Evolutionary conservation across 2,888 invertebrate genomes (phyloP), one percentile per base, ranked within the genome.

Genomic region (Monopis laevigella): DNA sequence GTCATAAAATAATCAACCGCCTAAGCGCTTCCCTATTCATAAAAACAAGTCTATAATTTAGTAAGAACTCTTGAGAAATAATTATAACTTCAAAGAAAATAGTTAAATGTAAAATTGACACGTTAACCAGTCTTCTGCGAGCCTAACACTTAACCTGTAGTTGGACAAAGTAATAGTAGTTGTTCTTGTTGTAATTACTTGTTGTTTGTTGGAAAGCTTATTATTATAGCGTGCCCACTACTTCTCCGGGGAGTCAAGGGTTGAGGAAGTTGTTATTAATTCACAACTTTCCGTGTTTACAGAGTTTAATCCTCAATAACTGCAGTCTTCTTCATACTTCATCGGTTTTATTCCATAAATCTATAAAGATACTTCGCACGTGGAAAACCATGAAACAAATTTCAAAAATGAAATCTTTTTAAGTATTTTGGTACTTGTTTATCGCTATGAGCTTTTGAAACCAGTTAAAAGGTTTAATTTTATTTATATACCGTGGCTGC

Each of bases 121-220:
- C n/a, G n/a, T n/a, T n/a, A 24, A 32, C 34, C 6, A 32, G 5
- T 13, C 34, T 32, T 17, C 11, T 12, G 29, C 29, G 29, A 21
- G 4, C 27, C 28, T 53, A 57, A 56, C 56, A 57, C 63, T 64
- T 59, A 54, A 69, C 67, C 64, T 68, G 62, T 71, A 44, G 47
- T 49, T 72, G 72, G 61, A 67, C 60, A 59, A 57, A 63, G 58
- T 68, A 67, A 66, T 70, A 45, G 44, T 45, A 59, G 63, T 66
- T 66, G 66, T 68, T 71, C 65, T 63, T 62, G 65, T 62, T 66
- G 56, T 77, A 73, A 75, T 74, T 75, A 71, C 67, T 71, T 67
- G 64, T 65, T 70, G 68, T 72, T 77, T 71, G 69, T 72, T 72
- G 60, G 62, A 59, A 62, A 65, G 63, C 65, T 64, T 73, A 67